Percentiles rank a stretch among this genome's conserved stretches.
Evolutionary conservation across 30 jellyfish, hydroid and myxozoan species (phyloP).

Genomic region (Sanderia malayensis): DNA sequence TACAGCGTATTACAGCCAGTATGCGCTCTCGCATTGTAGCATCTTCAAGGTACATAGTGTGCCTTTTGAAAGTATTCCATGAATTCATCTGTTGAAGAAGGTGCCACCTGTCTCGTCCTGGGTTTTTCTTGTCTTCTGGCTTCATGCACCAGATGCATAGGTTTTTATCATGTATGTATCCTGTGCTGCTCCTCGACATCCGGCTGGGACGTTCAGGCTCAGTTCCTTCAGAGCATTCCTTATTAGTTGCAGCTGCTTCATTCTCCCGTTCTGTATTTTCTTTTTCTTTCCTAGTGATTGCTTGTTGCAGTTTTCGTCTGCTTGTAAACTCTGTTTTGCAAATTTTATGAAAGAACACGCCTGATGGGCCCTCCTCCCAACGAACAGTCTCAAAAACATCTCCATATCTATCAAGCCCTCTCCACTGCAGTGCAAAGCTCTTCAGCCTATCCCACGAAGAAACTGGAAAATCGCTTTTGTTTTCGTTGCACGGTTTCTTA

Average conservation of each 20-base stretch:
- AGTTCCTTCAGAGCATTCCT: too few species aligned
- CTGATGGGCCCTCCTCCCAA: conserved; percentile 16
- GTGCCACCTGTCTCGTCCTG: conserved; percentile 38
- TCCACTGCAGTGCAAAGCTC: background rate
- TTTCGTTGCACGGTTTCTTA: conserved; percentile 31
- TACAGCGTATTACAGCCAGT: conserved; percentile 31
- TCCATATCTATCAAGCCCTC: conserved; percentile 19
- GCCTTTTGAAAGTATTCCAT: conserved; percentile 25
- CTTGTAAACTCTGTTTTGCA: conserved; percentile 11
- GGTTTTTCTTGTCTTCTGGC: conserved; percentile 32
- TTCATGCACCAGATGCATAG: conserved; percentile 42
- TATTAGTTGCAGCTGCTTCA: background rate
- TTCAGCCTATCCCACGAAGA: conserved; percentile 12
- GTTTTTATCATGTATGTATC: conserved; percentile 6
- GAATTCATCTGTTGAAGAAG: conserved; percentile 30
- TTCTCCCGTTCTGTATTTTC: background rate
- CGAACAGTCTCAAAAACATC: background rate
- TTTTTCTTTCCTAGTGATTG: conserved; percentile 8
- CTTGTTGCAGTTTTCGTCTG: conserved; percentile 17
- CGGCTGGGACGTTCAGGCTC: conserved; percentile 5
- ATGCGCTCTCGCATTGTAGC: conserved; percentile 33
- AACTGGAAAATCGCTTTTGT: conserved; percentile 7
- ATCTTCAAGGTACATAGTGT: conserved; percentile 25
- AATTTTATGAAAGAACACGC: conserved; percentile 10
- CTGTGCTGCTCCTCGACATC: too few species aligned